Conservation (phyloP, 2,888 invertebrate species). For the Macaria liturata region DNA sequence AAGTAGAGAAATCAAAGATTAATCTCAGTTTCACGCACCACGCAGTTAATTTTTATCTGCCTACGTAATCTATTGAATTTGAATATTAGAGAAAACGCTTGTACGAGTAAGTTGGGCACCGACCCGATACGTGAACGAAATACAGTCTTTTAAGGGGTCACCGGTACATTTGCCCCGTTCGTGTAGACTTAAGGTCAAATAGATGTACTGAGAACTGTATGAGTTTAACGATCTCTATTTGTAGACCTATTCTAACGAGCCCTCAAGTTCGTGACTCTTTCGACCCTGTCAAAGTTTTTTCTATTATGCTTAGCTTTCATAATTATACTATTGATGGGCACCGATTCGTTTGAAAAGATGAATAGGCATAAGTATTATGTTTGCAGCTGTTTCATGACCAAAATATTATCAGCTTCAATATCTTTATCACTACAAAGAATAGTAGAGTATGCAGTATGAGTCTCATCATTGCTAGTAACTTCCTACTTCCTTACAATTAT, state of each 20-base stretch:
- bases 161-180: constrained; percentile 12
- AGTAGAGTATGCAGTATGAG: constrained; percentile 12
- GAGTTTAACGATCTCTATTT: constrained; percentile 31
- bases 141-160: constrained; percentile 13
- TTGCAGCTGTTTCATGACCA: constrained; percentile 14
- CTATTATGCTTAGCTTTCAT: constrained; percentile 28
- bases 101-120: constrained; percentile 1
- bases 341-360: constrained; percentile 17
- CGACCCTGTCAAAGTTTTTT: constrained; percentile 34
- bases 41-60: constrained; percentile 2
- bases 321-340: constrained; percentile 26
- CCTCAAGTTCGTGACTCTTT: constrained; percentile 34
- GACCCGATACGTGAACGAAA: constrained; percentile 11
- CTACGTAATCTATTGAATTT: constrained; percentile 3
- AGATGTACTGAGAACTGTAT: constrained; percentile 9
- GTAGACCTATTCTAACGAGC: constrained; percentile 23
- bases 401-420: constrained; percentile 13
- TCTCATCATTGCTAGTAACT: constrained; percentile 29
- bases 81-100: constrained; percentile 7
- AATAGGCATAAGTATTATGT: constrained; percentile 1
- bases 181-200: constrained; percentile 24
- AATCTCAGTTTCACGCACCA: constrained; percentile 28
- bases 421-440: constrained; percentile 23
- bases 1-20: constrained; percentile 30
- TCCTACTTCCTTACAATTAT: constrained; percentile 34